Base-by-base conservation (phyloP, 2,797 vertebrate genomes). In the Tiaroga cobitis region DNA sequence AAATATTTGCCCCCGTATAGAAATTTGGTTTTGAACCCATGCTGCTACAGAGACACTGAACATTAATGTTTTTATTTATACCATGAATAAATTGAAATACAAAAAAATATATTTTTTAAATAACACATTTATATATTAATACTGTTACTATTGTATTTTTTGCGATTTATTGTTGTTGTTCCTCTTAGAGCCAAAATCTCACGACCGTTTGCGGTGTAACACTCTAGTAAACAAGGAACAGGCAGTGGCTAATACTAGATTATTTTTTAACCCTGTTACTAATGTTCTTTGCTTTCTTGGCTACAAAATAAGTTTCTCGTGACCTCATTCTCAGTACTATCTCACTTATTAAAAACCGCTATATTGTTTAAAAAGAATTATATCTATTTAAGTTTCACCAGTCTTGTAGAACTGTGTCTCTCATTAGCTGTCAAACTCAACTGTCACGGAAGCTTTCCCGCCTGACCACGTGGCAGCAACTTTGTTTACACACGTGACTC, bases 401-500 rank as follows among this genome's bases (percentile, higher is more conserved):
- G 1, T 34, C 19, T 13, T 74, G 2, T 39, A 29, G 3, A 51
- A 21, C 54, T 21, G 13, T 34, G 37, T 46, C n/a, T 1, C 5
- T 1, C 5, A 2, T 69, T 41, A 72, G 82, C 85, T 91, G 90
- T 89, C 89, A 90, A 88, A 84, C 63, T 63, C 51, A 72, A 83
- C 67, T 68, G 63, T 76, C 59, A 83, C 32, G 1, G 56, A 54
- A 67, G 61, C 46, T 11, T 87, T 81, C 41, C 69, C 21, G 26
- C 49, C n/a, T n/a, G 54, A 87, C 59, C 89, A 91, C 90, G 88
- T 91, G 90, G 83, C 81, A 78, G 37, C 59, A 82, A 78, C 80
- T 61, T 72, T 91, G 89, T 91, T 91, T 90, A 89, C 89, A 85
- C 87, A 90, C 49, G 89, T 87, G 90, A 89, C 88, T 41, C 32